A percentile compares a stretch with the other conserved stretches of the same genome.
Conservation (phyloP, 2,113 vertebrate species). For the Lathamus discolor region DNA sequence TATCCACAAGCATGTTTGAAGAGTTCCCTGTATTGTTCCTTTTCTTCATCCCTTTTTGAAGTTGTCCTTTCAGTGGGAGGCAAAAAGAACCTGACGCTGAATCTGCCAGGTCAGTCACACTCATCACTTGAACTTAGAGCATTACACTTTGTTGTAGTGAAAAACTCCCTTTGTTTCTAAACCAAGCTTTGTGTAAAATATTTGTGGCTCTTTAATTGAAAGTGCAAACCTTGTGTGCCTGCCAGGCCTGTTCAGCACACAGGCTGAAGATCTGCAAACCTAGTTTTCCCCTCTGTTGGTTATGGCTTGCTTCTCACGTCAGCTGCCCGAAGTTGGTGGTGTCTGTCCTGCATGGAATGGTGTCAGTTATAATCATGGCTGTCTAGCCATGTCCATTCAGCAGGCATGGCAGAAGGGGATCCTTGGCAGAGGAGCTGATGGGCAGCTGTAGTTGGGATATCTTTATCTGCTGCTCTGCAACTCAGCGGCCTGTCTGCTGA, state of each 20-base stretch:
- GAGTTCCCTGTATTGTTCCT: neutral
- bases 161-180: neutral
- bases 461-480: neutral
- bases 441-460: neutral
- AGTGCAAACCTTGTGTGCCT: neutral
- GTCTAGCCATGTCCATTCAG: neutral
- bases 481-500: neutral
- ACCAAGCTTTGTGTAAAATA: neutral
- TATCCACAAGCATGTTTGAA: neutral
- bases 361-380: neutral
- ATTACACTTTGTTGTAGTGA: neutral
- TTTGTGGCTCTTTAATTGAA: neutral
- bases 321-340: neutral
- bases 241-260: neutral
- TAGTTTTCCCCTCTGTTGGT: neutral
- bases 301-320: fast-evolving
- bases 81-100: neutral
- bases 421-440: neutral
- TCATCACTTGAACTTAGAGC: neutral
- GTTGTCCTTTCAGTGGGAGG: neutral
- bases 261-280: neutral
- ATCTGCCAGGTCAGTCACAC: neutral
- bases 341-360: neutral
- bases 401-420: neutral
- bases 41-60: neutral